Evolutionary conservation across 2,888 invertebrate genomes (phyloP).

Genomic region (Melinaea marsaeus): DNA sequence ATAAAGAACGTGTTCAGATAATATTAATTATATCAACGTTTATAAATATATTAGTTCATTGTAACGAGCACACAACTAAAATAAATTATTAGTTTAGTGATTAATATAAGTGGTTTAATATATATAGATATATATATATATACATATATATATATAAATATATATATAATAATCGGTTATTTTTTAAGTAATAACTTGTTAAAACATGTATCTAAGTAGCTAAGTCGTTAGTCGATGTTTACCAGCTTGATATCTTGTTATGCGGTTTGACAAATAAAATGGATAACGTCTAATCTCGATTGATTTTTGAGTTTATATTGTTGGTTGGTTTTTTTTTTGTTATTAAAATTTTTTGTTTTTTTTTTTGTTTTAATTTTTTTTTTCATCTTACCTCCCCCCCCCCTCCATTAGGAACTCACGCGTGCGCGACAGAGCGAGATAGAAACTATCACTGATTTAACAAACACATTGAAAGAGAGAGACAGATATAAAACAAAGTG

Average conservation of each 20-base stretch:
- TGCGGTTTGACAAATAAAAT: constrained; percentile 57
- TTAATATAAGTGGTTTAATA: constrained; percentile 57
- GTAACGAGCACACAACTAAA: constrained; percentile 71
- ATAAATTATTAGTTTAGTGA: constrained; percentile 68
- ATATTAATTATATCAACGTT: constrained; percentile 58
- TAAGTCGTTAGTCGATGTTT: constrained; percentile 72
- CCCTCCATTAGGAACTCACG: constrained; percentile 60
- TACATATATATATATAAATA: no score
- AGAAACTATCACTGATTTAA: constrained; percentile 59
- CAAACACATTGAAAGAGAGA: constrained; percentile 55
- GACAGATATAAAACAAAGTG: constrained; percentile 58
- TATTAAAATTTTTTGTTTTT: constrained; percentile 53
- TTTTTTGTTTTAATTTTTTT: constrained; percentile 48
- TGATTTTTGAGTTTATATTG: constrained; percentile 66
- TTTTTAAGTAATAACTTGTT: constrained; percentile 74
- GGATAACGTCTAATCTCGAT: constrained; percentile 61
- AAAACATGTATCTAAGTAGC: constrained; percentile 74
- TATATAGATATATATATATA: no score
- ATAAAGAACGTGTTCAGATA: constrained; percentile 72
- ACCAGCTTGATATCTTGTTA: constrained; percentile 70
- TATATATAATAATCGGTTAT: constrained; percentile 39
- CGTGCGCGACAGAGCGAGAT: constrained; percentile 63
- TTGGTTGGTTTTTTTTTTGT: constrained; percentile 52
- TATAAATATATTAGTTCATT: constrained; percentile 47
- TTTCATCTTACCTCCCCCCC: constrained; percentile 61